phyloP scores from a whole-genome alignment of 1,140 invertebrate genomes.

The Drosophila lini region DNA sequence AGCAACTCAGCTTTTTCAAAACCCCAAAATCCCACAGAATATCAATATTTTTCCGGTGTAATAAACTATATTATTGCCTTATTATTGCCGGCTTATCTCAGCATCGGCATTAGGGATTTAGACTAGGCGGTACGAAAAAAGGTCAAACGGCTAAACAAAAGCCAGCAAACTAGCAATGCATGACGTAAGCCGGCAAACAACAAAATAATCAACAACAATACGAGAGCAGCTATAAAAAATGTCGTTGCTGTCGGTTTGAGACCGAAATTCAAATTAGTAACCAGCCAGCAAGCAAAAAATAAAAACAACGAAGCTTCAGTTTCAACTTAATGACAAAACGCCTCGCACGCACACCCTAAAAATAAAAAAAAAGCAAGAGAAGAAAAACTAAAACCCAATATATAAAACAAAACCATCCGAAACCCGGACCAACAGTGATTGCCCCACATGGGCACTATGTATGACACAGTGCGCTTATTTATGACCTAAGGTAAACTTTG shows the following conservation, averaged over 20 bases:
- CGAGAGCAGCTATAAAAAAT: constrained; percentile 53
- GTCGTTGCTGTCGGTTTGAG: constrained; percentile 35
- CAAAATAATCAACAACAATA: constrained; percentile 41
- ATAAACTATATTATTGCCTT: constrained; percentile 24
- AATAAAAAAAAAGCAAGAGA: constrained; percentile 6
- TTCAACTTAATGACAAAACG: constrained; percentile 67
- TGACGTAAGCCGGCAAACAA: constrained; percentile 53
- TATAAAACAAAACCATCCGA: constrained; percentile 44
- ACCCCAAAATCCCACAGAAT: not conserved
- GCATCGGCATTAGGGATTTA: constrained; percentile 48
- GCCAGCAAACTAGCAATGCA: constrained; percentile 40
- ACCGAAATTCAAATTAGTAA: constrained; percentile 62
- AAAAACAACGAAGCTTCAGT: constrained; percentile 31
- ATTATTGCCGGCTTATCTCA: constrained; percentile 40
- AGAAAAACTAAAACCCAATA: constrained; percentile 34
- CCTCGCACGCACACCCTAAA: constrained; percentile 55
- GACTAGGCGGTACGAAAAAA: constrained; percentile 25
- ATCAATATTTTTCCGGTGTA: constrained; percentile 16
- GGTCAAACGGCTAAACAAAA: constrained; percentile 34
- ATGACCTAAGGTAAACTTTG: constrained; percentile 65
- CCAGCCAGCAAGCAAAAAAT: constrained; percentile 16
- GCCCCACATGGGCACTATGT: constrained; percentile 60
- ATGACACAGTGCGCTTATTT: constrained; percentile 61
- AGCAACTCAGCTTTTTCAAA: not conserved
- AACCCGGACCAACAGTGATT: constrained; percentile 43